These are phyloP conservation scores for Picus viridis DNA, from an alignment of 2,797 vertebrate genomes.

Conservation along the genomic window DNA sequence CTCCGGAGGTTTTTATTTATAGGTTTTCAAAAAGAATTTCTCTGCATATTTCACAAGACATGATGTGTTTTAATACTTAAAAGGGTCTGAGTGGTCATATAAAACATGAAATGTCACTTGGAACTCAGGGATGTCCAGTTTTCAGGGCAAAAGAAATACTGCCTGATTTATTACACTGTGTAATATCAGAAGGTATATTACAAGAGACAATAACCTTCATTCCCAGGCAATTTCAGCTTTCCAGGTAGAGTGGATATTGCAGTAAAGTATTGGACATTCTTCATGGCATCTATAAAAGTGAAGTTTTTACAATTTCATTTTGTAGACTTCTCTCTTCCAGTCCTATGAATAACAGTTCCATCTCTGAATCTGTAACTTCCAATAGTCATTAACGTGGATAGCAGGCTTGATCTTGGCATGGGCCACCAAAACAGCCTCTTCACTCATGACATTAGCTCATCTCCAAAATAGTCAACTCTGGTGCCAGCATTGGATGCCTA, in stretches of 20 bases:
- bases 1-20: neutral
- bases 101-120: constrained; percentile 74
- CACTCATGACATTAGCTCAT: neutral
- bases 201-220: constrained; percentile 73
- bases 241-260: constrained; percentile 70
- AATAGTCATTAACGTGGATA: neutral
- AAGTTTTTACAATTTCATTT: constrained; percentile 72
- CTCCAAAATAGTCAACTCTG: neutral
- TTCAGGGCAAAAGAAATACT: constrained; percentile 66
- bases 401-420: neutral
- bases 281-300: constrained; percentile 66
- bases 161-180: constrained; percentile 68
- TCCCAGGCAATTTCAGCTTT: constrained; percentile 70
- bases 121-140: constrained; percentile 68
- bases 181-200: constrained; percentile 66
- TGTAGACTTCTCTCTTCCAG: constrained; percentile 39
- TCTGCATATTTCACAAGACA: constrained; percentile 46
- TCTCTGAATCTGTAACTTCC: constrained; percentile 33
- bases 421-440: neutral
- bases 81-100: constrained; percentile 47
- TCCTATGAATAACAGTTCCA: constrained; percentile 44
- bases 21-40: neutral
- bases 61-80: constrained; percentile 60
- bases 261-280: constrained; percentile 66
- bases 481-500: neutral